Evolutionary conservation across 2,797 vertebrate species (phyloP).

Genomic region (Poeciliopsis turneri): DNA sequence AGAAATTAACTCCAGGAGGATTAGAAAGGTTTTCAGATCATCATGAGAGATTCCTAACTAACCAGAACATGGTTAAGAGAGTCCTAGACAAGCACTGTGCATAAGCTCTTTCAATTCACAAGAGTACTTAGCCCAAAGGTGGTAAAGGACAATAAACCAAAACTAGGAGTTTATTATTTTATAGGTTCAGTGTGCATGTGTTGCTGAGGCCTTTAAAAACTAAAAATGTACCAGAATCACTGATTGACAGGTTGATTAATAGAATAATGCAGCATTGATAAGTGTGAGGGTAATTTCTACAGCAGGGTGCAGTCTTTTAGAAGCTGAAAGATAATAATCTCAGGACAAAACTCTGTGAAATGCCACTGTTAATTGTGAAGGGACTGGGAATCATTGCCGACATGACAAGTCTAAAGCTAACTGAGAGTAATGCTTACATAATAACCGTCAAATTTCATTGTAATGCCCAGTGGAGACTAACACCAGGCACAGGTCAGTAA

Average conservation of each 20-base stretch:
- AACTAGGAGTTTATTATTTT: not conserved
- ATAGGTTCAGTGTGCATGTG: not conserved
- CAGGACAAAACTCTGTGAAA: not conserved
- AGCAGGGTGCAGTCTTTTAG: not conserved
- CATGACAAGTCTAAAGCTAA: not conserved
- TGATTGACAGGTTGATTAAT: not conserved
- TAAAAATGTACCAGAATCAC: not conserved
- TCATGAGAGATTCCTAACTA: not conserved
- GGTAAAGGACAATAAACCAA: not conserved
- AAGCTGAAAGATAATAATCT: not conserved
- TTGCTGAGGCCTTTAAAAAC: not conserved
- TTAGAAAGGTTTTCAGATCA: not conserved
- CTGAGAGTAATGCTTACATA: not conserved
- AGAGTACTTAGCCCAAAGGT: not conserved
- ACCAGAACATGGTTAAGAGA: not conserved
- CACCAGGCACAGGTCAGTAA: not conserved
- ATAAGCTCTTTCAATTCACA: not conserved
- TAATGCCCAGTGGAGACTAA: not conserved
- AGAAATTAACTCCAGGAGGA: not conserved
- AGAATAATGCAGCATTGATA: not conserved
- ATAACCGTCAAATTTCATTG: not conserved
- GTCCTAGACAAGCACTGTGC: not conserved
- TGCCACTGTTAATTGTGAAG: not conserved
- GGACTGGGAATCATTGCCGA: not conserved
- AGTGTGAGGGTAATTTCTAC: not conserved